Base-by-base conservation (phyloP, 2,888 invertebrate species). In the Venustoraphidia nigricollis region DNA sequence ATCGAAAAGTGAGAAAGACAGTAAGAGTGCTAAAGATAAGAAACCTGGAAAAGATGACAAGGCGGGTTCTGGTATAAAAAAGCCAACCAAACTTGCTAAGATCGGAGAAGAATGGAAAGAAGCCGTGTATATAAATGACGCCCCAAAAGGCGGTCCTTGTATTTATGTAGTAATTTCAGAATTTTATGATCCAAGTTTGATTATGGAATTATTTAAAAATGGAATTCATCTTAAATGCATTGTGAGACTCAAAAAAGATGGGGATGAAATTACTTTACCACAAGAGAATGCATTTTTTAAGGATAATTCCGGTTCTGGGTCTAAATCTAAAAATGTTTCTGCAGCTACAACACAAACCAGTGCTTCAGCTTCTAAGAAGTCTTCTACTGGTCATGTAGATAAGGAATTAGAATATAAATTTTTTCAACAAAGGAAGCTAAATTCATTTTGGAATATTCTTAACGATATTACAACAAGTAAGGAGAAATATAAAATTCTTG, bases 101-200 rank as follows among this genome's bases (percentile, higher is more conserved):
- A 56, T 60, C 1, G 59, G 57, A 9, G 62, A 64, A 45, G 61
- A 62, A 35, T 59, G 58, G 59, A 56, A 54, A 14, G 57, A 60
- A 41, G 51, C 49, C 8, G 50, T 54, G 1, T 59, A 55, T 46
- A 47, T 60, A 3, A 59, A 60, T 36, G 65, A 65, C 41, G 57
- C 58, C 5, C 62, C 65, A 0, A 8, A 51, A 9, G 52, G 58
- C 4, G 63, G 63, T 36, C 62, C 64, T 1, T 53, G 62, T 44
- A 52, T 65, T 27, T 66, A 61, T 47, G 46, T 66, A 34, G 55
- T 62, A 9, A 53, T 66, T 1, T 59, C 60, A 1, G 62, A 61
- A 4, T 62, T 66, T 50, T 37, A 47, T 43, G 14, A 47, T 17
- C 13, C 38, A 27, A 17, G 37, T 11, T 13, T 47, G 8, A 36